Evolutionary conservation across 2,797 vertebrate genomes (phyloP), one percentile per base, ranked within the genome.

Genomic region (Chaunax sp.): DNA sequence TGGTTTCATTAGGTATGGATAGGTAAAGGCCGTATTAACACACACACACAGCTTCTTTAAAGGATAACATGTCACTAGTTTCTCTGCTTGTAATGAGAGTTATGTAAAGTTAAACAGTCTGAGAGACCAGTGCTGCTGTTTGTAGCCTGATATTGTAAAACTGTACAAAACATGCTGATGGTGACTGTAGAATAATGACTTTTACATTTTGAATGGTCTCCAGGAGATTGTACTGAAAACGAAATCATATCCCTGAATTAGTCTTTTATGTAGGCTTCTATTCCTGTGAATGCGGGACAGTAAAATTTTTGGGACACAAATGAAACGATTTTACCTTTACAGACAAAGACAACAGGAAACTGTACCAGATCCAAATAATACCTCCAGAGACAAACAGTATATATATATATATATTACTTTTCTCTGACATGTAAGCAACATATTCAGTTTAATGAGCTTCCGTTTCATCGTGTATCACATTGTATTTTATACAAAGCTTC

Each of bases 131-230:
- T 23, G 35, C 53, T 35, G 38, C 52, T 46, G 6, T 20, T 52
- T 43, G 33, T 47, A 18, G 54, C 45, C 45, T 59, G 46, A 56
- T 15, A 3, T 25, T 15, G 38, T 3, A 16, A 40, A 40, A 40
- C 6, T 66, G 13, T 23, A 59, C 16, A 63, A 54, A 72, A 45
- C 25, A 10, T 49, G 4, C n/a, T 41, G 45, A 61, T 37, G 30
- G 6, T 44, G 37, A 41, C 6, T 8, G 19, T 22, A 23, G 23
- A 61, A 26, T 63, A 49, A 28, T n/a, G 5, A 37, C n/a, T n/a
- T n/a, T n/a, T n/a, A n/a, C n/a, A n/a, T n/a, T n/a, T n/a, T n/a
- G n/a, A n/a, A n/a, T n/a, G 20, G 19, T 53, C 28, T 9, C 18
- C 22, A 8, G 64, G 51, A 54, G 12, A 49, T 25, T 35, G 9